Evolutionary conservation across 2,113 vertebrate species (phyloP), one percentile per base, ranked within the genome.

Genomic region (Oophaga pumilio): DNA sequence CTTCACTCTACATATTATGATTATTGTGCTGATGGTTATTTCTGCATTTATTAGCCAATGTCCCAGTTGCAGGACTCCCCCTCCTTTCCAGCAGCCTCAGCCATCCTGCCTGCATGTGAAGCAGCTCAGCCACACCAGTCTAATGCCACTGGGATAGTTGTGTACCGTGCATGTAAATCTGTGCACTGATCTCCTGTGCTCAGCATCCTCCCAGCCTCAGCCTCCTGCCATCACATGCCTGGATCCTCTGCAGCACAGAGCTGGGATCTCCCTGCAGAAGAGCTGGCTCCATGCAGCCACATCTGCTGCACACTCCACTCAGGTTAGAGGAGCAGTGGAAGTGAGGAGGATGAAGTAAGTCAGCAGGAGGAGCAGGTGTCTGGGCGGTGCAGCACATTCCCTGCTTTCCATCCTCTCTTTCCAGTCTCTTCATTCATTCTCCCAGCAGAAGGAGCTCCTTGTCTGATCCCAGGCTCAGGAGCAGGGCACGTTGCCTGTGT

Each of bases 311-410:
- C 9, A 22, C 20, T 43, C 4, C 0, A 14, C 12, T 64, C 43
- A 24, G 18, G 80, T 24, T 68, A 2, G 9, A 82, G 52, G 84
- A 64, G 59, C 74, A 18, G 18, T 78, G 56, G 85, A 69, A 86
- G 85, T 86, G 85, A 86, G 76, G 53, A 86, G 85, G 85, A 86
- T 86, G 85, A 78, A 86, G 49, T 79, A 86, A 79, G 82, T 84
- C 68, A 84, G 76, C 85, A 86, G 85, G 85, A 86, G 85, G 85
- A 86, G 85, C 85, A 86, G 85, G 85, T 86, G 85, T 64, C 76
- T 86, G 85, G 85, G 85, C 74, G 85, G 85, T 66, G 85, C 85
- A 77, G 77, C 24, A 76, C 76, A 52, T 82, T 82, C 62, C 81
- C 81, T 66, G 78, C 24, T 79, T 86, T 77, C 62, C 71, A 69